Evolutionary conservation across 2,113 vertebrate species (phyloP).

Genomic region (Ovis canadensis): DNA sequence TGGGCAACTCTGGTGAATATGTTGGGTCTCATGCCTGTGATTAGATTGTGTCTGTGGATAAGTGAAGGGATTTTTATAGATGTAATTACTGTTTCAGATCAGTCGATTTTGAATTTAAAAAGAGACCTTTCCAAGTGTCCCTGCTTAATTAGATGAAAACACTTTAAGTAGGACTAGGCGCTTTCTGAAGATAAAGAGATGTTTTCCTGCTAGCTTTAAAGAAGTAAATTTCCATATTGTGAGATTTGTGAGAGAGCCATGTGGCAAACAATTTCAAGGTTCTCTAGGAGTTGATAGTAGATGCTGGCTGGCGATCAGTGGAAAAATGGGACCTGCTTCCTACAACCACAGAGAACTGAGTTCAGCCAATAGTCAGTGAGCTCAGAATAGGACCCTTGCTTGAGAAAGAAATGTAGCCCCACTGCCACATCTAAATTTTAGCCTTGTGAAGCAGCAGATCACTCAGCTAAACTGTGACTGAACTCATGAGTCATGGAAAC

Average conservation of each 20-base stretch:
- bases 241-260: not conserved
- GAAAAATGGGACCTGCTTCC: not conserved
- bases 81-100: not conserved
- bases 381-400: not conserved
- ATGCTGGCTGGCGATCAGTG: not conserved
- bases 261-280: not conserved
- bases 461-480: not conserved
- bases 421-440: not conserved
- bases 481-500: not conserved
- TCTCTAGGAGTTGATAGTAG: not conserved
- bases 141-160: not conserved
- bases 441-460: not conserved
- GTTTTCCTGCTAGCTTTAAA: not conserved
- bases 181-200: not conserved
- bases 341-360: not conserved
- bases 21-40: not conserved
- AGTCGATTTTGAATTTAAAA: not conserved
- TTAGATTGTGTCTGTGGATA: not conserved
- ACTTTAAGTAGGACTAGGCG: not conserved
- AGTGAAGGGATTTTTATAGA: not conserved
- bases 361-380: not conserved
- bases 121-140: not conserved
- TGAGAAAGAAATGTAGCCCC: not conserved
- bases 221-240: not conserved
- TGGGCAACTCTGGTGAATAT: not conserved